Conservation (phyloP, 2,797 vertebrate genomes). For the Microctenopoma steveboyesi region DNA sequence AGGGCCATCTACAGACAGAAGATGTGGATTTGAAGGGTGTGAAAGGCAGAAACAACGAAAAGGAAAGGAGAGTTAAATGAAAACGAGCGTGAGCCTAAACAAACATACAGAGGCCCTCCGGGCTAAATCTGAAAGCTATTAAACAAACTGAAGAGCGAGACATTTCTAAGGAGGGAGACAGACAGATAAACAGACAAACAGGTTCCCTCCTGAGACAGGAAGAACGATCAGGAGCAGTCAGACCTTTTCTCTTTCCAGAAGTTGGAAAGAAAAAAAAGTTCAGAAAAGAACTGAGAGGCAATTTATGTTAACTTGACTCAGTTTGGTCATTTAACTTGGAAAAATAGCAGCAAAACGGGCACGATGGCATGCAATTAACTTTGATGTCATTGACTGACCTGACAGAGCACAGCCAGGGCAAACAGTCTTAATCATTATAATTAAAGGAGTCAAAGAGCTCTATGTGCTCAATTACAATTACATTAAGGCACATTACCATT, state of each 20-base stretch:
- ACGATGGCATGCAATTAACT: constrained; percentile 42
- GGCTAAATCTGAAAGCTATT: constrained; percentile 71
- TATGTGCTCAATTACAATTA: constrained; percentile 26
- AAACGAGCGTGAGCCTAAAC: constrained; percentile 58
- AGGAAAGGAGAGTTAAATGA: constrained; percentile 49
- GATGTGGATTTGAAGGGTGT: constrained; percentile 50
- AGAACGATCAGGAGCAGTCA: background rate
- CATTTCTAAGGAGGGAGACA: constrained; percentile 30
- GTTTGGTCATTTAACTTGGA: constrained; percentile 24
- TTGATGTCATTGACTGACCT: constrained; percentile 38
- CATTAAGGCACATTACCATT: constrained; percentile 43
- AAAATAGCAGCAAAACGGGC: constrained; percentile 40
- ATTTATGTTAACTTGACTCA: constrained; percentile 22
- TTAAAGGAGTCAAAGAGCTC: constrained; percentile 46
- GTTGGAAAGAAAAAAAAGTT: background rate
- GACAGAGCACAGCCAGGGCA: constrained; percentile 18
- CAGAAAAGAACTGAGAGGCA: background rate
- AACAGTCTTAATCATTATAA: constrained; percentile 44
- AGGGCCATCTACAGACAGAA: constrained; percentile 28
- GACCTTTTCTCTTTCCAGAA: constrained; percentile 48
- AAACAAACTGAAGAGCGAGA: constrained; percentile 57
- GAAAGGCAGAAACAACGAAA: constrained; percentile 46
- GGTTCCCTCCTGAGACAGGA: background rate
- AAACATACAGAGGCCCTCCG: constrained; percentile 52
- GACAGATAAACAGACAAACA: constrained; percentile 39